Conservation (phyloP, 2,888 invertebrate species). For the Chorisops tibialis region DNA sequence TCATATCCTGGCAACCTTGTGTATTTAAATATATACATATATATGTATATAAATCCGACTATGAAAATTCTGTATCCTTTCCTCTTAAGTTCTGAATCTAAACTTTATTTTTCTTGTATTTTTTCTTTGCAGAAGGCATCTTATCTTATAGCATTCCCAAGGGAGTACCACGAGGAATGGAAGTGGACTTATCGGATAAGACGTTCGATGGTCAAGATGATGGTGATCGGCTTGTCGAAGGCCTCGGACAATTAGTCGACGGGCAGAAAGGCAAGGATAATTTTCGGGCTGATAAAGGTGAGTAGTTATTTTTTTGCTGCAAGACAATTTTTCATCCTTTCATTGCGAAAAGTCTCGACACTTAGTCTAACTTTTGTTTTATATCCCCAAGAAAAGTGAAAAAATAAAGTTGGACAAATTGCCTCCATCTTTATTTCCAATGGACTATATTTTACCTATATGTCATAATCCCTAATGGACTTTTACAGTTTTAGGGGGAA, state of each 20-base stretch:
- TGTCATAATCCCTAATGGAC: constrained; percentile 20
- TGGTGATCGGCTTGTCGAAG: constrained; percentile 62
- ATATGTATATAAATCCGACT: background rate
- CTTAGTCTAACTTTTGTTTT: background rate
- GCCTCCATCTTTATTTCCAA: background rate
- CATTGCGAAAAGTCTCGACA: background rate
- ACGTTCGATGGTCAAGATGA: constrained; percentile 74
- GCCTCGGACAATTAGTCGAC: constrained; percentile 76
- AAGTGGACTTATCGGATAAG: constrained; percentile 72
- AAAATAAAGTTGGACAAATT: background rate
- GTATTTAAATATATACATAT: constrained; percentile 15
- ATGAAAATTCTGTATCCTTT: background rate
- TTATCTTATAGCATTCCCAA: constrained; percentile 76
- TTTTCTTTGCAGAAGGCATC: constrained; percentile 64
- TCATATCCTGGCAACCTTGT: background rate
- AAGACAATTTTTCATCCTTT: constrained; percentile 10
- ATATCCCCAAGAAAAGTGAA: background rate
- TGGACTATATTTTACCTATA: too few relatives aligned
- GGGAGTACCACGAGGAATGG: constrained; percentile 66
- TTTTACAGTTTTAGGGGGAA: constrained; percentile 2
- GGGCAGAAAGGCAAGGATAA: constrained; percentile 72
- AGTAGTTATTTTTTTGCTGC: constrained; percentile 39
- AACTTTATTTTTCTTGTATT: constrained; percentile 8
- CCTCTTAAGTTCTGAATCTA: background rate
- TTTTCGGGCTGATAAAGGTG: constrained; percentile 69